A percentile compares a stretch with the other conserved stretches of the same genome.
phyloP scores from a whole-genome alignment of 2,888 invertebrate genomes.

The Hirtodrosophila histrioides region DNA sequence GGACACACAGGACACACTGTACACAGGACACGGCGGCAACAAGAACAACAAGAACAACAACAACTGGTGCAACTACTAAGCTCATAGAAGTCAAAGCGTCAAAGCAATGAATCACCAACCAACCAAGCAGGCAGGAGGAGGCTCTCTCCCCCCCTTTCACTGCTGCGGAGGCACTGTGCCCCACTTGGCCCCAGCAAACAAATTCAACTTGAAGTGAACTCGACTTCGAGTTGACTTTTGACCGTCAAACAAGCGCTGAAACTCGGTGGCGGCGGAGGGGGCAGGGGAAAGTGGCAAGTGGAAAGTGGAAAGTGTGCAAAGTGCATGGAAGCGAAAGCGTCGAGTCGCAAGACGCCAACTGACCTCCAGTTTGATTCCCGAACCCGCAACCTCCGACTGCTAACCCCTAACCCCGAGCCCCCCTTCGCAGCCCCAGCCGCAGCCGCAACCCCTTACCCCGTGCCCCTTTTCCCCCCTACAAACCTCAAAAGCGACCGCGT shows the following conservation, averaged over 20 bases:
- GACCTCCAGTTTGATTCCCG: constrained; percentile 61
- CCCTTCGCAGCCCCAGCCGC: neutral
- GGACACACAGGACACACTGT: constrained; percentile 28
- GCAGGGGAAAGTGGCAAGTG: constrained; percentile 43
- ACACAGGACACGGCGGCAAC: constrained; percentile 9
- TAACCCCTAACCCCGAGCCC: constrained; percentile 7
- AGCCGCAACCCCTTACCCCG: neutral
- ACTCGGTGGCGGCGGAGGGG: constrained; percentile 57
- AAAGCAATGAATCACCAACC: constrained; percentile 79
- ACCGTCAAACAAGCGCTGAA: constrained; percentile 73
- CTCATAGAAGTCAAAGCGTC: constrained; percentile 74
- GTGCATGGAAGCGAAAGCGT: constrained; percentile 77
- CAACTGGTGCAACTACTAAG: constrained; percentile 50
- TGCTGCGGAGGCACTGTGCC: constrained; percentile 14
- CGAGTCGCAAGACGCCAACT: constrained; percentile 68
- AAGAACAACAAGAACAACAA: constrained; percentile 7
- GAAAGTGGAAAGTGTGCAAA: constrained; percentile 60
- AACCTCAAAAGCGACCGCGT: constrained; percentile 20
- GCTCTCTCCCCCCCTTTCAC: too few species aligned
- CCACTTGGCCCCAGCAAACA: constrained; percentile 74
- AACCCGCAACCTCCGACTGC: constrained; percentile 14
- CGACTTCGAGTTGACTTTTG: constrained; percentile 80
- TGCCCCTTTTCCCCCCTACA: neutral
- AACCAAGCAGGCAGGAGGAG: neutral
- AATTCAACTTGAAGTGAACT: constrained; percentile 80